These are phyloP conservation scores for Priocnemis perturbator DNA, from an alignment of 2,888 invertebrate genomes.

Conservation along the genomic window DNA sequence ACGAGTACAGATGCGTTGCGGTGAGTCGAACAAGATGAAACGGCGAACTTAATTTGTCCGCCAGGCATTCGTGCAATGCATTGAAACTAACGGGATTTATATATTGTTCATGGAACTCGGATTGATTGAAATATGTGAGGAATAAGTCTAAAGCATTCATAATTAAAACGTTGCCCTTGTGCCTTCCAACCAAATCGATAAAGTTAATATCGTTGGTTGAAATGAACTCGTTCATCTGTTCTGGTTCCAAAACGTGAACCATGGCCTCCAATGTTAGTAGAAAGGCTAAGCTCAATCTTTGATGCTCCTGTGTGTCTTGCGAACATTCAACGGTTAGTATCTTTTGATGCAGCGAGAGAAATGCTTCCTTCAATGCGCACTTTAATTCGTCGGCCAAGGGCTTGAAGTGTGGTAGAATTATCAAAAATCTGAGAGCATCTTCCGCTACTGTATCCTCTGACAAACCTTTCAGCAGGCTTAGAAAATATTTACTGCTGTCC, in stretches of 20 bases:
- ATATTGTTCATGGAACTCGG: constrained; percentile 45
- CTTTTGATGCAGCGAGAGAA: constrained; percentile 50
- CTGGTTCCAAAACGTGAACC: constrained; percentile 78
- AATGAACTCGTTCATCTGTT: constrained; percentile 75
- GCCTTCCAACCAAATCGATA: constrained; percentile 49
- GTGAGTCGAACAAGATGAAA: constrained; percentile 79
- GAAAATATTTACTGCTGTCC: constrained; percentile 52
- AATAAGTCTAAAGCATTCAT: constrained; percentile 63
- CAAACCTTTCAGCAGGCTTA: constrained; percentile 54
- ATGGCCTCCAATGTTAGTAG: constrained; percentile 80
- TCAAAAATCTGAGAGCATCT: constrained; percentile 58
- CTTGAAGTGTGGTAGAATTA: constrained; percentile 67
- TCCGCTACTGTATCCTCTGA: constrained; percentile 50
- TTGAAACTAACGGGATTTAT: constrained; percentile 62
- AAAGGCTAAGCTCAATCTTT: constrained; percentile 72
- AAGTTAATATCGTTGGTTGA: constrained; percentile 48
- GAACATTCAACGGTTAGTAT: constrained; percentile 36
- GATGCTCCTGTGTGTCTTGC: constrained; percentile 27
- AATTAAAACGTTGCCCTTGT: constrained; percentile 56
- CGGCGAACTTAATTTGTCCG: constrained; percentile 62
- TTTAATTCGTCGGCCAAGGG: constrained; percentile 51
- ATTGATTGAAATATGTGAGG: constrained; percentile 55
- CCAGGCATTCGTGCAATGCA: constrained; percentile 42
- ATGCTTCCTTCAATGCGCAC: constrained; percentile 47
- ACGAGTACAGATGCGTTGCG: constrained; percentile 84